Conservation (phyloP, 2,113 vertebrate species). For the Dinomys branickii region DNA sequence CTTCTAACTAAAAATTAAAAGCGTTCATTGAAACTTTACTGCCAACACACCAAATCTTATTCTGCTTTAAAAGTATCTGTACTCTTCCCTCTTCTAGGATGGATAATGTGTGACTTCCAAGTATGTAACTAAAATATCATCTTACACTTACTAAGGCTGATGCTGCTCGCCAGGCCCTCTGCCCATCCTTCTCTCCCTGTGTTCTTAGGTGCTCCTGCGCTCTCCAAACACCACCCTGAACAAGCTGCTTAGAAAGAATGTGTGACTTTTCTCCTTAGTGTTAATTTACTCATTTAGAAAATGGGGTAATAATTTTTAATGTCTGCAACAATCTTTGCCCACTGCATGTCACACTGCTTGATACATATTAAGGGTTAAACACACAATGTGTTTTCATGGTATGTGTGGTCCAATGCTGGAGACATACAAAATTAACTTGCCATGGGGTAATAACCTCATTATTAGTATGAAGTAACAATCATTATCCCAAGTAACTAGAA, state of each 20-base stretch:
- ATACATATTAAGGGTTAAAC: not conserved
- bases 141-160: not conserved
- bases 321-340: not conserved
- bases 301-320: not conserved
- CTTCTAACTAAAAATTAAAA: conserved; percentile 31
- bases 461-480: not conserved
- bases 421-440: not conserved
- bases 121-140: not conserved
- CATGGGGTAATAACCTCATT: not conserved
- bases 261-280: not conserved
- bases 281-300: not conserved
- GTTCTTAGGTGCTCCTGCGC: not conserved
- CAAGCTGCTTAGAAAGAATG: not conserved
- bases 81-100: not conserved
- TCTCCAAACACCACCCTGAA: not conserved
- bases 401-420: not conserved
- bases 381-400: not conserved
- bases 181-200: not conserved
- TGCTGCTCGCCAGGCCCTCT: not conserved
- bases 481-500: not conserved
- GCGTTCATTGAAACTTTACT: not conserved
- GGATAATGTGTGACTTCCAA: not conserved
- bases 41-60: not conserved
- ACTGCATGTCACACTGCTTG: not conserved
- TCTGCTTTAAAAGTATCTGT: not conserved